Evolutionary conservation across 2,888 invertebrate genomes (phyloP).

Genomic region (Ischnura elegans): DNA sequence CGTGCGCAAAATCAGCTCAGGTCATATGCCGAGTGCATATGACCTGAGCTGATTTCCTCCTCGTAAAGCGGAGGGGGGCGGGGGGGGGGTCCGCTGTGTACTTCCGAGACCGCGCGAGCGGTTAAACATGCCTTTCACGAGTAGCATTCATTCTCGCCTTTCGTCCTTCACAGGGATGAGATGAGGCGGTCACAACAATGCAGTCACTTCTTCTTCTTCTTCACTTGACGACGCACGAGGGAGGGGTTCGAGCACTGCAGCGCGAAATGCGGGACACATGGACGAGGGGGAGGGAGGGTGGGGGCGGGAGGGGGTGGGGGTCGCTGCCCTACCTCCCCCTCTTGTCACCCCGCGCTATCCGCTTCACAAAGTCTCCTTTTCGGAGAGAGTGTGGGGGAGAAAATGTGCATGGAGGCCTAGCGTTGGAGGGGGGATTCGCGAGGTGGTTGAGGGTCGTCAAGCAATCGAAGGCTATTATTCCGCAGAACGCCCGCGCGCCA

Average conservation of each 20-base stretch:
- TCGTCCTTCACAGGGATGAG: background rate
- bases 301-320: background rate
- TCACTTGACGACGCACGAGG: background rate
- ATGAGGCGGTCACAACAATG: background rate
- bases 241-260: background rate
- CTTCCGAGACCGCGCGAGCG: too few species aligned
- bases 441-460: background rate
- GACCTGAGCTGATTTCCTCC: too few species aligned
- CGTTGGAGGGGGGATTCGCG: background rate
- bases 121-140: too few species aligned
- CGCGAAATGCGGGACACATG: background rate
- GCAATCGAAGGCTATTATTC: conserved; percentile 57
- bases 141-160: too few species aligned
- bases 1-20: too few species aligned
- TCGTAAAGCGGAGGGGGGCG: too few species aligned
- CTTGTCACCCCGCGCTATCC: background rate
- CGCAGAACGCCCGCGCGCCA: conserved; percentile 34
- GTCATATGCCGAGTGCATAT: too few species aligned
- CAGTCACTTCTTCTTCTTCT: background rate
- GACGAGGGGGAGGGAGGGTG: background rate
- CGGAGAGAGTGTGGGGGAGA: background rate
- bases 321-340: background rate
- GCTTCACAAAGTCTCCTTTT: background rate
- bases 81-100: too few species aligned
- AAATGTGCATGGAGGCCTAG: too few species aligned